A percentile compares a stretch with the other conserved stretches of the same genome.
Evolutionary conservation across 2,797 vertebrate species (phyloP).

Genomic region (Crax fasciolata): DNA sequence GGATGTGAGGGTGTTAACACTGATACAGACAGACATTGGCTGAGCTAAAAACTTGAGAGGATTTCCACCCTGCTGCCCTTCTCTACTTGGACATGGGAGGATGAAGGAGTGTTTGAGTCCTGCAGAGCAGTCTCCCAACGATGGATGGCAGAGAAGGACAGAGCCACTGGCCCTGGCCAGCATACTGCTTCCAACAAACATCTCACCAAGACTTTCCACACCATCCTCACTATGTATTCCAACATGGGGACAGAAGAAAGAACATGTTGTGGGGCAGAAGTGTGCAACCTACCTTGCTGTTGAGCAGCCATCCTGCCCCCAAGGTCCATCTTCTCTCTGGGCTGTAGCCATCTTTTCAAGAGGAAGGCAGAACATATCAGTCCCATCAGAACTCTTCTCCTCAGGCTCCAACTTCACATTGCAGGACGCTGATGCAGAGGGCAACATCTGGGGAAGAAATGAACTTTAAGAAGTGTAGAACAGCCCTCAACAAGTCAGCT

Average conservation of each 20-base stretch:
- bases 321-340: background rate
- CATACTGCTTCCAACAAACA: background rate
- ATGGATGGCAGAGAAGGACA: background rate
- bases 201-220: background rate
- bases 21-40: background rate
- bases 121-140: background rate
- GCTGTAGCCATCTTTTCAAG: constrained; percentile 21
- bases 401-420: background rate
- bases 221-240: background rate
- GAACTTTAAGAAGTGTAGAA: constrained; percentile 30
- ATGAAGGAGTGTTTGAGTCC: background rate
- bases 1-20: background rate
- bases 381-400: background rate
- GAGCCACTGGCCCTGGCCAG: background rate
- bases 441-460: constrained; percentile 30
- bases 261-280: too few relatives aligned
- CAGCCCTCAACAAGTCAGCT: background rate
- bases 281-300: constrained; percentile 46
- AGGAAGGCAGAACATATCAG: constrained; percentile 7
- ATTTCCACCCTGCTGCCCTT: background rate
- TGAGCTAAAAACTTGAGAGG: background rate
- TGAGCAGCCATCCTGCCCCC: constrained; percentile 25
- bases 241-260: background rate
- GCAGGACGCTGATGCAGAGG: constrained; percentile 1
- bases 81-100: background rate